Conservation (phyloP, 2,113 vertebrate species). For the Columbina picui region DNA sequence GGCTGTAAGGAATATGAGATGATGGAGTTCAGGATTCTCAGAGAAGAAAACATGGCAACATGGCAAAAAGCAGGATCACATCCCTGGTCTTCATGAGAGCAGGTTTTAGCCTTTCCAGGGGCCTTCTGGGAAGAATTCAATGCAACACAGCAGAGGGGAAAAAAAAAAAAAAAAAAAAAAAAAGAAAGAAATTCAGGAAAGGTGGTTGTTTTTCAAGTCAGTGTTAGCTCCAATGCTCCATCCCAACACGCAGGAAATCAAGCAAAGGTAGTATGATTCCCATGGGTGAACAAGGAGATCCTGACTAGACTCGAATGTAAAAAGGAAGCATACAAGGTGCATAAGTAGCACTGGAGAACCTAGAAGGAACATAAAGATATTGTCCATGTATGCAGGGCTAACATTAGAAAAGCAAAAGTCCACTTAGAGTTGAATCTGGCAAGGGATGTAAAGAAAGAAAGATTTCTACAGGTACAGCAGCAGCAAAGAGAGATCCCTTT, state of each 20-base stretch:
- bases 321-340: neutral
- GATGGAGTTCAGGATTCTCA: neutral
- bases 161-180: too few relatives aligned
- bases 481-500: neutral
- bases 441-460: neutral
- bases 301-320: neutral
- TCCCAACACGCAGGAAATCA: neutral
- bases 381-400: neutral
- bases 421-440: neutral
- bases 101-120: neutral
- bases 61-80: neutral
- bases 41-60: neutral
- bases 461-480: neutral
- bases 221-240: neutral
- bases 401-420: neutral
- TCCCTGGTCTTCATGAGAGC: neutral
- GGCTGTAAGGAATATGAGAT: neutral
- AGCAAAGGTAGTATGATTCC: neutral
- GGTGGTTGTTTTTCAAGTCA: neutral
- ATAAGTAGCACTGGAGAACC: accelerated
- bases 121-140: neutral
- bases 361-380: neutral
- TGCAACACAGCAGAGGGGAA: accelerated
- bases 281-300: neutral
- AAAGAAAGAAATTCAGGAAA: neutral